Evolutionary conservation across 1,140 invertebrate genomes (phyloP).

Genomic region (Nasonia vitripennis): DNA sequence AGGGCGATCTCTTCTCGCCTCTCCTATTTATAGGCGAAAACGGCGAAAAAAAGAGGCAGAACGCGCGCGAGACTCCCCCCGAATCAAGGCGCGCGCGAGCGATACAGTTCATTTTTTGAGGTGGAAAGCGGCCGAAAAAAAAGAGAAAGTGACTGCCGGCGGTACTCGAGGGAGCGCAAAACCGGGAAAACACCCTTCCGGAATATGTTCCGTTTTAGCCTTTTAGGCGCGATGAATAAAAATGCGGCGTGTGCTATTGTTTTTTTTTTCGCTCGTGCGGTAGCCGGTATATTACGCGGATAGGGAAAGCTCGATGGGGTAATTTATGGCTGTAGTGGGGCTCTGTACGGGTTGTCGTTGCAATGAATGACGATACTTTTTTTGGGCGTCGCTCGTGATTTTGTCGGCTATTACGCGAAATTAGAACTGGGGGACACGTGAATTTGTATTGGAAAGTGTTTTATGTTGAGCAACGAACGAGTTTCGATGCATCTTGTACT

Average conservation of each 20-base stretch:
- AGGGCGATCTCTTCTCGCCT: slow-evolving; percentile 2
- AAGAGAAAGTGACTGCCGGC: not conserved
- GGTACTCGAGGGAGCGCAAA: not conserved
- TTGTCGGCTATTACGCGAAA: not conserved
- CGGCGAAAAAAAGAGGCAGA: not conserved
- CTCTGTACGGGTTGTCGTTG: not conserved
- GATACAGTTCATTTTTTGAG: slow-evolving; percentile 33
- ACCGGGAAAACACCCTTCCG: not conserved
- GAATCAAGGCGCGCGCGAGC: not conserved
- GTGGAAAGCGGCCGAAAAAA: not conserved
- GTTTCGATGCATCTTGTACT: too few relatives aligned
- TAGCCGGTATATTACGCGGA: not conserved
- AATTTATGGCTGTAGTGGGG: not conserved
- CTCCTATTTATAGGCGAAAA: slow-evolving; percentile 26
- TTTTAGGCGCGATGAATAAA: not conserved
- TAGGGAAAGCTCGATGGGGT: not conserved
- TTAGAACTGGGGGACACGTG: not conserved
- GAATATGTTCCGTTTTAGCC: not conserved
- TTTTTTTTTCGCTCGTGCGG: not conserved
- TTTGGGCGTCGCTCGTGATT: not conserved
- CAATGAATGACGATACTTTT: too few relatives aligned
- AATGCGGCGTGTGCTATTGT: not conserved
- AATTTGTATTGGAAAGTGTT: not conserved
- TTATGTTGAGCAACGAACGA: not conserved
- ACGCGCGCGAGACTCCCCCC: not conserved